Base-by-base conservation (phyloP, 1,140 invertebrate genomes). In the Condylostylus longicornis region DNA sequence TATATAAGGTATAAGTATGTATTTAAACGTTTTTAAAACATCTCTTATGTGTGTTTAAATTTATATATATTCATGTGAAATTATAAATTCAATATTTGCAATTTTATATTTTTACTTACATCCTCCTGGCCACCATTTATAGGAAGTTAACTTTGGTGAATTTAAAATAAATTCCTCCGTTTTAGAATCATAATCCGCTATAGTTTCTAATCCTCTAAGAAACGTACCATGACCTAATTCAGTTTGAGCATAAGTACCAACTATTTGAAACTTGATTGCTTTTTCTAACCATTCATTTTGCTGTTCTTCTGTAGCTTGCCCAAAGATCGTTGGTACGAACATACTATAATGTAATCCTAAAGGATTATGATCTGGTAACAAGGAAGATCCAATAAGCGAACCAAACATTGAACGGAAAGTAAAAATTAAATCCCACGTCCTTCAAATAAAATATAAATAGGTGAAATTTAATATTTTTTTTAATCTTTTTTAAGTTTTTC, bases 191-290 rank as follows among this genome's bases (percentile, higher is more conserved):
- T 91, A 95, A 3, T 81, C 87, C 2, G 89, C 82, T 1, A 81
- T 87, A 0, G 89, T 95, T 68, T 95, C 88, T 15, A 96, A 57
- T 4, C 87, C 87, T 47, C 85, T 70, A 33, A 95, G 72, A 57
- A 89, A 91, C 18, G 89, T 93, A 8, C 86, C 89, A 66, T 95
- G 90, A 0, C 90, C 89, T 18, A 95, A 64, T 64, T 95, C 90
- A 12, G 90, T 95, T 73, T 95, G 91, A 35, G 88, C 89, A 64
- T 95, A 95, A 21, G 88, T 90, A 27, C 89, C 87, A 48, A 95
- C 74, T 39, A 95, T 82, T 49, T 77, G 72, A 43, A 79, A 75
- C 42, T 71, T 71, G 70, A 82, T 79, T n/a, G 86, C 80, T 47
- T 72, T 72, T 10, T 71, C 69, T 22, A 95, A 71, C 88, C 89